Base-by-base conservation (phyloP, 2,888 invertebrate species). In the Pandemis heparana region DNA sequence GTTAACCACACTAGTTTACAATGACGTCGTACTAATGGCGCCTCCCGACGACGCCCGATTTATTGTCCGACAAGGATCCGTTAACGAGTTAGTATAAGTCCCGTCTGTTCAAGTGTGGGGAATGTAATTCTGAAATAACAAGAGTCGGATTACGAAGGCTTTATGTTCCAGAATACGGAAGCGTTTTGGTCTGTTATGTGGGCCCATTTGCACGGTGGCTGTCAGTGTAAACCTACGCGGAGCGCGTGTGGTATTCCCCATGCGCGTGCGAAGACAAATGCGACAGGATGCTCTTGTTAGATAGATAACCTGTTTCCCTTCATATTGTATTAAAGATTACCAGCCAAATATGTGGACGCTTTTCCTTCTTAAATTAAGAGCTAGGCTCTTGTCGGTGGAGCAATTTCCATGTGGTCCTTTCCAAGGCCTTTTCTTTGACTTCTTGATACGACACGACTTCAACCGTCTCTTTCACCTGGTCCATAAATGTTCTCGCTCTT, bases 11-110 rank as follows among this genome's bases (percentile, higher is more conserved):
- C 53, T 53, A 18, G 53, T 53, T 53, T 18, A 43, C 16, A 43
- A 59, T 67, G 83, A 84, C 86, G 79, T 80, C 61, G 76, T 81
- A 86, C 85, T 87, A 87, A 88, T 88, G 83, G 82, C 78, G 83
- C 86, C 88, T 81, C 85, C 86, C 84, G 84, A 82, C 81, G 81
- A 79, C 78, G 82, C 79, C 71, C 70, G 71, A 77, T 75, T 78
- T 77, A 78, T 78, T 62, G 72, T 53, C 59, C 62, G 60, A 63
- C 64, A 69, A 60, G 56, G 59, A 60, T 74, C 69, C 69, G 74
- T 74, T 74, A 74, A 74, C 74, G 74, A 74, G 71, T 71, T 51
- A 60, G 70, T 70, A 70, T 74, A 70, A 69, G 74, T 70, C 56
- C 56, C n/a, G 51, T 65, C 60, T 6, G 60, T 46, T 56, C 56